phyloP scores from a whole-genome alignment of 2,113 vertebrate species.

The Podarcis cretensis region DNA sequence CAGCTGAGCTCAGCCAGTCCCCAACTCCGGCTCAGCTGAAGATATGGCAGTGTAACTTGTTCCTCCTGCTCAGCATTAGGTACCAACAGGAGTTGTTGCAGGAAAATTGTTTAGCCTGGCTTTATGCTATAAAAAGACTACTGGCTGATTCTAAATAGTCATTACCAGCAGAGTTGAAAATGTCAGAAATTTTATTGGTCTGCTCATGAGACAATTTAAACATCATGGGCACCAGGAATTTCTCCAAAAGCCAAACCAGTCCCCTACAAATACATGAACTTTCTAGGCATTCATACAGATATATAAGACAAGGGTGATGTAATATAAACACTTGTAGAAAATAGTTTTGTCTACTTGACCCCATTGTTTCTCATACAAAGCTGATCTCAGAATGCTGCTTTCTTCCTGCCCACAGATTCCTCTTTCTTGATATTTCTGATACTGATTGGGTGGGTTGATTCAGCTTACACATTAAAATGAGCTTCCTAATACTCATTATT shows the following conservation, averaged over 20 bases:
- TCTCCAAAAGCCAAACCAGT: slow-evolving; percentile 56
- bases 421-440: slow-evolving; percentile 11
- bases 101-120: slow-evolving; percentile 4
- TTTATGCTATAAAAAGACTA: not conserved
- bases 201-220: slow-evolving; percentile 58
- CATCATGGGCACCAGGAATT: slow-evolving; percentile 67
- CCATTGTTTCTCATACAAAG: not conserved
- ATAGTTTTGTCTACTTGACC: not conserved
- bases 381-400: not conserved
- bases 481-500: not conserved
- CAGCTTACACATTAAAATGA: not conserved
- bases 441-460: not conserved
- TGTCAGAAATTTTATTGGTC: slow-evolving; percentile 45
- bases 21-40: too few species aligned
- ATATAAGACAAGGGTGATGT: slow-evolving; percentile 29
- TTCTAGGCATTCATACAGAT: slow-evolving; percentile 51
- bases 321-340: slow-evolving; percentile 1
- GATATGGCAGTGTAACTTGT: too few species aligned
- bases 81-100: slow-evolving; percentile 26
- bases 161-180: slow-evolving; percentile 57
- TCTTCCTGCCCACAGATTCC: slow-evolving; percentile 13
- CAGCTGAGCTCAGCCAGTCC: too few species aligned
- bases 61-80: not conserved
- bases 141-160: slow-evolving; percentile 37
- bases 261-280: slow-evolving; percentile 63